Percentiles rank a stretch among this genome's conserved stretches.
These are phyloP conservation scores for Amorpha juglandis DNA, from an alignment of 2,888 invertebrate genomes.

Conservation along the genomic window DNA sequence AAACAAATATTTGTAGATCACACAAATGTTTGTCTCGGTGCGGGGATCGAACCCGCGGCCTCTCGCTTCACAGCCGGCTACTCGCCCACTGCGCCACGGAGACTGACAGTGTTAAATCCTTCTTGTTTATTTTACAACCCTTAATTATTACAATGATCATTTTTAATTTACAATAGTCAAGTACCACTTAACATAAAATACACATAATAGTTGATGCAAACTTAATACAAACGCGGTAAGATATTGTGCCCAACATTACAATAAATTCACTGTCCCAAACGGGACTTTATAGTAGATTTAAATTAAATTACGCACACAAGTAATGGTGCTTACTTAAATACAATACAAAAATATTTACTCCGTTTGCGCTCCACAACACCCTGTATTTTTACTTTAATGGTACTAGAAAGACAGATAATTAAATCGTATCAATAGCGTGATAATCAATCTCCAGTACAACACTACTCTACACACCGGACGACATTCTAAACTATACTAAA, in stretches of 20 bases:
- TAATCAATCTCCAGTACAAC: neutral
- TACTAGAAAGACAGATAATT: neutral
- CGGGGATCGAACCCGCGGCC: too few relatives aligned
- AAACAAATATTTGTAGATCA: too few relatives aligned
- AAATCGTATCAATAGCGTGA: slow-evolving; percentile 21
- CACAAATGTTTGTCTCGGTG: too few relatives aligned
- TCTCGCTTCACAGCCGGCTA: too few relatives aligned
- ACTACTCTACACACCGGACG: slow-evolving; percentile 39
- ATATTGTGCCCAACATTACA: slow-evolving; percentile 21
- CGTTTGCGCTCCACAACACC: neutral
- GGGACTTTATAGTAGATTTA: too few relatives aligned
- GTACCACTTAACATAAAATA: neutral
- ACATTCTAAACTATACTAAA: slow-evolving; percentile 38
- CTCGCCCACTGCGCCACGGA: too few relatives aligned
- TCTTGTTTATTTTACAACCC: too few relatives aligned
- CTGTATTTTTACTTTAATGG: neutral
- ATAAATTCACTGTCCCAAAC: slow-evolving; percentile 5
- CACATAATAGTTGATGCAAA: neutral
- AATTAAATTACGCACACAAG: neutral
- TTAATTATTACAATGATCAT: too few relatives aligned
- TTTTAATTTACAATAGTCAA: neutral
- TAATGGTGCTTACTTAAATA: neutral
- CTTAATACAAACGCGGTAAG: neutral
- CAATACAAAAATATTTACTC: neutral
- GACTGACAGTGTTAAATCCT: too few relatives aligned